Conservation (phyloP, 2,888 invertebrate genomes). For the Pristionchus arcanus region DNA sequence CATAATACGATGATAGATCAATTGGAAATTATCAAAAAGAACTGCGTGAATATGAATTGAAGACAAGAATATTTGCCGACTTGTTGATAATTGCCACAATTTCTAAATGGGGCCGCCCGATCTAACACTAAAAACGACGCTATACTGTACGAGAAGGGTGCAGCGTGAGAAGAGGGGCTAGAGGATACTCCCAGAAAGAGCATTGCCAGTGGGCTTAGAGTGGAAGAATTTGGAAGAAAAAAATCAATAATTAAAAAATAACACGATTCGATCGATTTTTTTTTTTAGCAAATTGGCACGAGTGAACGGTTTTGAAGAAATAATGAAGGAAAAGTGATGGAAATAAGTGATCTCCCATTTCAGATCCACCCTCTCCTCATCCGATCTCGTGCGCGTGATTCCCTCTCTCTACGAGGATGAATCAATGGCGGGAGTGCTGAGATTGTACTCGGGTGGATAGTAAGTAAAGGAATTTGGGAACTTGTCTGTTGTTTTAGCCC, state of each 20-base stretch:
- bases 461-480: slow-evolving; percentile 57
- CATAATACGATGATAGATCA: not conserved
- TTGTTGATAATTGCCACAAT: not conserved
- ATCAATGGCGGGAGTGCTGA: not conserved
- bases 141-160: not conserved
- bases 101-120: not conserved
- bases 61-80: not conserved
- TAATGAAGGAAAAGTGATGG: not conserved
- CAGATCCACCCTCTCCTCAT: not conserved
- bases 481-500: not conserved
- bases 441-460: slow-evolving; percentile 74
- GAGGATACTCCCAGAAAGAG: not conserved
- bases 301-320: not conserved
- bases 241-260: too few species aligned
- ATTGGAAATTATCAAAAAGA: not conserved
- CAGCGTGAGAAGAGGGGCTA: not conserved
- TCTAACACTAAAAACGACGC: not conserved
- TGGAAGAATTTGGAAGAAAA: not conserved
- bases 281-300: too few species aligned
- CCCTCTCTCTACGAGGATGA: slow-evolving; percentile 58
- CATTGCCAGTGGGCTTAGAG: not conserved
- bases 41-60: not conserved
- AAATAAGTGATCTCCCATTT: not conserved
- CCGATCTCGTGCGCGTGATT: slow-evolving; percentile 41
- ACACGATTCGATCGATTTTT: too few species aligned